Base-by-base conservation (phyloP, 2,888 invertebrate species). In the Pseudococcus jackbeardsleyi region DNA sequence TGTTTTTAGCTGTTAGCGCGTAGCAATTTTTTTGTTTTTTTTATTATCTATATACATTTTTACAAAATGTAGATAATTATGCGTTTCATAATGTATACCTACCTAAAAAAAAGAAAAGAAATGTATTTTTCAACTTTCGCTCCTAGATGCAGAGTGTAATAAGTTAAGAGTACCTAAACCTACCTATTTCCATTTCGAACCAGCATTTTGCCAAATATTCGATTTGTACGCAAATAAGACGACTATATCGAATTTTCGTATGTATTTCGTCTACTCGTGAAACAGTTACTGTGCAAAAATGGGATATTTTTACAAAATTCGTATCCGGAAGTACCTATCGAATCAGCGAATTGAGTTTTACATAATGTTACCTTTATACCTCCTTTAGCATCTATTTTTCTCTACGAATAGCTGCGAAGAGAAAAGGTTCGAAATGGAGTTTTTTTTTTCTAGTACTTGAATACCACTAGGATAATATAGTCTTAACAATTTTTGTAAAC, bases 51-150 rank as follows among this genome's bases (percentile, higher is more conserved):
- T 22, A 72, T 42, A 42, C 72, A 82, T 82, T 82, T 82, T 82
- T 82, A 82, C 46, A 46, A 22, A 46, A 82, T 46, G 79, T 82
- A 82, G 79, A 82, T 82, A 82, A 64, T 64, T 64, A 59, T 12
- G 79, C 79, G 79, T 82, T 42, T 82, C 46, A 46, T 82, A 42
- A 77, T 72, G 72, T 26, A 82, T 82, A 9, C 19, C 12, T 72
- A 72, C 33, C 72, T 33, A 72, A 33, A 26, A 68, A 33, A 72
- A 33, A n/a, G n/a, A 33, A 15, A 6, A 33, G 33, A 72, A 72
- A 72, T 72, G 72, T 72, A 72, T 33, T 26, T 72, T 72, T 72
- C 72, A 72, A 72, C 72, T 72, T 72, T 72, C 33, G 72, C 72
- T 72, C 72, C 7, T 72, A 72, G 72, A 33, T 72, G 72, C 72